Evolutionary conservation across 2,888 invertebrate species (phyloP), one percentile per base, ranked within the genome.

Genomic region (Xestia c-nigrum): DNA sequence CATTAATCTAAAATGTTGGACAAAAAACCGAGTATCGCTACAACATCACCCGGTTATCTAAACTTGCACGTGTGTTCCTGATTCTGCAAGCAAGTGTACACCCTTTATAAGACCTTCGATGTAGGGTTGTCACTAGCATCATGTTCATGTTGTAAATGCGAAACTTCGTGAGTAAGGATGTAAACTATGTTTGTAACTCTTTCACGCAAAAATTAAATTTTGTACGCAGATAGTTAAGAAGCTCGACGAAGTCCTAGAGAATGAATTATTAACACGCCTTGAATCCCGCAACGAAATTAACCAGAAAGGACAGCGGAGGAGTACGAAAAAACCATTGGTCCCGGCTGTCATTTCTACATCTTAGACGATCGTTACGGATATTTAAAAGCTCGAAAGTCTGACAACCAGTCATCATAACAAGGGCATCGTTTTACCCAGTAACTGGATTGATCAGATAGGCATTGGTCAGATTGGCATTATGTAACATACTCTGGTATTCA

Each of bases 21-120:
- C 70, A 52, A 52, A 24, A 66, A 66, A 66, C 31, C 40, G 46
- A 6, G 66, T 47, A 59, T 31, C 57, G 31, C n/a, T 19, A 52
- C 21, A 50, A 68, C 40, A 76, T 75, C 50, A 68, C 16, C 24
- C 38, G 38, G 24, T 75, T 68, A 75, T 65, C 40, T 0, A n/a
- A 46, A 61, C 38, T 16, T 7, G 16, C 82, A 75, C 50, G 63
- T 57, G 43, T 57, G 24, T 57, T 50, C 43, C 68, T 79, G 64
- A 81, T 61, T 74, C 57, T 63, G 76, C 67, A 63, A 75, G 63
- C 63, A 75, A 64, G 67, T 74, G 55, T 74, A 74, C 47, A 19
- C 55, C 16, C 31, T 38, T 38, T 78, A 40, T 7, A 55, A 46
- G 16, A 21, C 31, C 57, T 57, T 46, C 16, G 10, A 21, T 19